These are phyloP conservation scores for Fabriciana adippe DNA, from an alignment of 2,888 invertebrate genomes.

Conservation along the genomic window DNA sequence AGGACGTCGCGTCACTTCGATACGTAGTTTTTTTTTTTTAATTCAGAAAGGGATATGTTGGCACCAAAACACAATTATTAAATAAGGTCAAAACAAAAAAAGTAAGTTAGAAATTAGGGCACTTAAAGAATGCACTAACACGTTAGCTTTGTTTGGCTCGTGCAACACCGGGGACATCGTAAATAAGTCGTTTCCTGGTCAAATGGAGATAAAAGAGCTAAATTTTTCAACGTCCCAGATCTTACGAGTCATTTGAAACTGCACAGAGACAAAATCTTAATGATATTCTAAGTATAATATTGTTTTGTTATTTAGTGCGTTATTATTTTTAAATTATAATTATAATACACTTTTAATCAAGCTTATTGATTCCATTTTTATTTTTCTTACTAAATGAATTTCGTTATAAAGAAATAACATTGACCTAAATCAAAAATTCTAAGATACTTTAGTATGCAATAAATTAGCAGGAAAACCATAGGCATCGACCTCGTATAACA, in stretches of 20 bases:
- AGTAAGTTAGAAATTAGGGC: conserved; percentile 52
- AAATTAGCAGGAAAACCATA: conserved; percentile 6
- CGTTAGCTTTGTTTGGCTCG: conserved; percentile 45
- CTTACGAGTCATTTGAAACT: conserved; percentile 39
- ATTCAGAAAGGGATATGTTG: conserved; percentile 38
- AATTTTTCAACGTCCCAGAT: conserved; percentile 52
- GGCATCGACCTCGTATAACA: conserved; percentile 5
- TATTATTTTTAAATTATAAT: neutral
- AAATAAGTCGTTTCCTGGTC: conserved; percentile 64
- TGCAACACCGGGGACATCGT: conserved; percentile 49
- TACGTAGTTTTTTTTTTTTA: conserved; percentile 12
- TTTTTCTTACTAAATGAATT: neutral
- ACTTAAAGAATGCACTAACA: conserved; percentile 40
- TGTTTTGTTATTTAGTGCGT: conserved; percentile 21
- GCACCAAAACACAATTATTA: conserved; percentile 48
- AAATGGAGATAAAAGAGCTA: conserved; percentile 60
- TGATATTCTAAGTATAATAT: conserved; percentile 46
- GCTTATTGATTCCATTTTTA: neutral
- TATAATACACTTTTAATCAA: neutral
- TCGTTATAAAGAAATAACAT: neutral
- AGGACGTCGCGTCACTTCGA: conserved; percentile 54
- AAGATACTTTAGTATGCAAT: neutral
- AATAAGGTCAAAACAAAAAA: conserved; percentile 55
- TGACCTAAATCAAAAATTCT: conserved; percentile 5
- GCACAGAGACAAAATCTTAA: conserved; percentile 18